phyloP scores from a whole-genome alignment of 30 jellyfish, hydroid and myxozoan genomes.

The Phacellophora camtschatica region DNA sequence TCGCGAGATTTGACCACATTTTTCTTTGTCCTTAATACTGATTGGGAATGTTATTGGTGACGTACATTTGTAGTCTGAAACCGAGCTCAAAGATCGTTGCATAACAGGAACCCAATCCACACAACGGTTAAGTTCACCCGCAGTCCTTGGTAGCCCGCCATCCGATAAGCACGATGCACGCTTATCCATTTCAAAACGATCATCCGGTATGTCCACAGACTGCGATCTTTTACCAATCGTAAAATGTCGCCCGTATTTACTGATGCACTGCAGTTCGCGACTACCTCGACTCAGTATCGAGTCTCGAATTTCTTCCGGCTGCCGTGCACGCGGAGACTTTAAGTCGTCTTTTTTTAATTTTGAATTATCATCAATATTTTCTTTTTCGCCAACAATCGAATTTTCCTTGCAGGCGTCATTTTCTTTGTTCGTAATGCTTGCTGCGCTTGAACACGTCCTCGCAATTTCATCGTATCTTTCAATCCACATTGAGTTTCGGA shows the following conservation, averaged over 20 bases:
- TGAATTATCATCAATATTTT: background rate
- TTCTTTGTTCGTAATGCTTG: background rate
- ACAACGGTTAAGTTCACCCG: background rate
- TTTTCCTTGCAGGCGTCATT: background rate
- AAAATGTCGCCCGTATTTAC: background rate
- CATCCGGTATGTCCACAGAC: constrained; percentile 21
- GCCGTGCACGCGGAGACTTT: constrained; percentile 34
- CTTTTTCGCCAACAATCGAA: background rate
- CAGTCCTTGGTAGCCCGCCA: constrained; percentile 35
- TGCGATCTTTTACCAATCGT: background rate
- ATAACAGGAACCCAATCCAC: constrained; percentile 88
- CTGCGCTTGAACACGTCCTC: constrained; percentile 37
- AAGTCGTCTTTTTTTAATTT: background rate
- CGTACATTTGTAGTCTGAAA: background rate
- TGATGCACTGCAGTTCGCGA: constrained; percentile 37
- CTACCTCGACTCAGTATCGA: constrained; percentile 49
- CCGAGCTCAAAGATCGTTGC: constrained; percentile 68
- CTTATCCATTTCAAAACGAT: background rate
- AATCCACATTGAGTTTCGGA: constrained; percentile 61
- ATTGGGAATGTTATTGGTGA: background rate
- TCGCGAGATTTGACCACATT: background rate
- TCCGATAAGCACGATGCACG: constrained; percentile 50
- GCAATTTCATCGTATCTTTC: constrained; percentile 66
- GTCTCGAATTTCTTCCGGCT: constrained; percentile 38
- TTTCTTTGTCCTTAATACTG: background rate